Evolutionary conservation across 2,888 invertebrate genomes (phyloP), one percentile per base, ranked within the genome.

Genomic region (Argyresthia albistria): DNA sequence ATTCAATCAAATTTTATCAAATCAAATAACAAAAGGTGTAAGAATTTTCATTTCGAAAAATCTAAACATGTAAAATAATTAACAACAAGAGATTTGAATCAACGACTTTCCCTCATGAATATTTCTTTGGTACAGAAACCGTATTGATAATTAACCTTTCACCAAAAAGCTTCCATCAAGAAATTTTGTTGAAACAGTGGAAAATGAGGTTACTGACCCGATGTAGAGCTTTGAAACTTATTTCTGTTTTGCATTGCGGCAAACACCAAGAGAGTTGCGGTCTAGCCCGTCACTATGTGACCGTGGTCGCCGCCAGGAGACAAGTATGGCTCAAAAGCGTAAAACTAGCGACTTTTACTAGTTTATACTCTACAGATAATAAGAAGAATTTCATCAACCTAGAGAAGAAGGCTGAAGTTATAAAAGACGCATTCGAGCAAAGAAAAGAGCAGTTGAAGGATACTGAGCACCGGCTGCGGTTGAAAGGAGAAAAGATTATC

Each of bases 401-500:
- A 53, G 77, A 80, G 47, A 88, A 90, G 59, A 88, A 89, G 54
- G 66, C 88, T 1, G 81, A 89, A 59, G 67, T 82, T 11, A 55
- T 91, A 0, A 89, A 90, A 66, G 84, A 89, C 71, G 91, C 80
- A 2, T 80, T 93, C 53, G 89, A 91, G 57, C 88, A 90, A 52
- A 91, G 89, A 60, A 91, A 90, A 56, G 90, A 89, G 57, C 89
- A 89, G 64, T 73, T 93, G 0, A 89, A 88, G 64, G 80, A 87
- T 62, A 90, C 90, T 2, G 91, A 91, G 66, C 76, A 87, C 52
- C 82, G 76, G 66, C 70, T 92, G 35, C 70, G 87, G 43, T 73
- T 69, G 58, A 78, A 65, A 58, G 70, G 88, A 45, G 84, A 78
- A 57, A 79, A 84, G 60, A 59, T 88, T 46, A 84, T 88, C 4